These are phyloP conservation scores for Nemotelus pantherinus DNA, from an alignment of 2,888 invertebrate species.

Conservation along the genomic window DNA sequence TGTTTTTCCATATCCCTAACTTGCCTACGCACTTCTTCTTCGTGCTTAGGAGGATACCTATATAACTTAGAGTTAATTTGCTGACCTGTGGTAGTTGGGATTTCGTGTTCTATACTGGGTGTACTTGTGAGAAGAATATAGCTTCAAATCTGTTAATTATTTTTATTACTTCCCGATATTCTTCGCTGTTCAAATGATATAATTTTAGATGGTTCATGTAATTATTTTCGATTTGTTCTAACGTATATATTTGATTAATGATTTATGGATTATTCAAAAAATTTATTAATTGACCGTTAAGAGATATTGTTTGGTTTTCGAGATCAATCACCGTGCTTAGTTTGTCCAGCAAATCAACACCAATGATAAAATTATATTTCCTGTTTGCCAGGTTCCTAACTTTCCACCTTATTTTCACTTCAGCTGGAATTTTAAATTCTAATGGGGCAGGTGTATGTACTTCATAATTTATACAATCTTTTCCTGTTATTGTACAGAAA, in stretches of 20 bases:
- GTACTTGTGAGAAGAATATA: conserved; percentile 30
- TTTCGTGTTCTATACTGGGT: conserved; percentile 13
- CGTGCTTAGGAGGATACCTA: no score
- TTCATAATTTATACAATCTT: conserved; percentile 38
- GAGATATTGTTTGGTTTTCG: not conserved
- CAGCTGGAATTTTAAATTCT: conserved; percentile 42
- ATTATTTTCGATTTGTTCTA: not conserved
- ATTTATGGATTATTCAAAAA: not conserved
- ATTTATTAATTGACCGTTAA: not conserved
- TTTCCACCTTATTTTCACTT: conserved; percentile 40
- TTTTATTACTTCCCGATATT: conserved; percentile 44
- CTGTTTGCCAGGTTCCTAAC: not conserved
- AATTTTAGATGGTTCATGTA: not conserved
- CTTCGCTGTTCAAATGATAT: conserved; percentile 16
- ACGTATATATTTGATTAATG: not conserved
- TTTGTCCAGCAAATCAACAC: not conserved
- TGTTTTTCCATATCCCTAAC: not conserved
- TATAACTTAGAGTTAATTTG: no score
- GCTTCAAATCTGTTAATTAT: conserved; percentile 39
- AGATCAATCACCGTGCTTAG: not conserved
- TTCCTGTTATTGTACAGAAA: conserved; percentile 39
- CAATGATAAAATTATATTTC: not conserved
- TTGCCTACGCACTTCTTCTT: not conserved
- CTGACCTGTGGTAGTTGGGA: not conserved
- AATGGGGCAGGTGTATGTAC: conserved; percentile 40